A percentile compares a stretch with the other conserved stretches of the same genome.
Evolutionary conservation across 2,797 vertebrate genomes (phyloP).

Genomic region (Danio choprae): DNA sequence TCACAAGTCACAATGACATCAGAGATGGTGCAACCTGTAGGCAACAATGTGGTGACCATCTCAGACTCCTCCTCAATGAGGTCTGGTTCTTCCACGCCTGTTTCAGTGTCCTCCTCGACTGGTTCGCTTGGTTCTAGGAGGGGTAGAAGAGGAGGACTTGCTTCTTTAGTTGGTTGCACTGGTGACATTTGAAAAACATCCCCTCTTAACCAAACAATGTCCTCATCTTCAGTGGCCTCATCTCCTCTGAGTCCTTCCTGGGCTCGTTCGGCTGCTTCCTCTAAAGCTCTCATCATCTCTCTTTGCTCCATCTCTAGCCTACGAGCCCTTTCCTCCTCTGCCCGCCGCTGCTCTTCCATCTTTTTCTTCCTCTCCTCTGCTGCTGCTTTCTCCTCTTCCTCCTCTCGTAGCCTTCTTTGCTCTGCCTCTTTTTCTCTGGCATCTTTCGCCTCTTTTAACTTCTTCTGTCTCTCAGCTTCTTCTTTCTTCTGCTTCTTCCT

Average conservation of each 20-base stretch:
- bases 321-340: conserved; percentile 52
- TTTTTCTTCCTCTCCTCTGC: conserved; percentile 61
- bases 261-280: conserved; percentile 54
- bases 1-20: conserved; percentile 88
- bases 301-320: conserved; percentile 61
- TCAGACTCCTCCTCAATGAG: conserved; percentile 45
- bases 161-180: conserved; percentile 56
- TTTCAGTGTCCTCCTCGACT: not conserved
- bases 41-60: conserved; percentile 72
- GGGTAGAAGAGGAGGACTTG: conserved; percentile 61
- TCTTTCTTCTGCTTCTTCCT: conserved; percentile 65
- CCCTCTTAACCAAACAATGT: conserved; percentile 77
- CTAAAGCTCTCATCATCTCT: conserved; percentile 49
- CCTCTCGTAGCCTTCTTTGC: conserved; percentile 60
- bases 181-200: conserved; percentile 79
- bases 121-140: conserved; percentile 61
- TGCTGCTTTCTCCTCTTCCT: conserved; percentile 46
- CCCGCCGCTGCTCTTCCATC: conserved; percentile 57
- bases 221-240: conserved; percentile 50
- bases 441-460: conserved; percentile 54
- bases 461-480: conserved; percentile 58
- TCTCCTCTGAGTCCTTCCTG: conserved; percentile 50
- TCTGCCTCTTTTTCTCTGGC: conserved; percentile 46
- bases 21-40: conserved; percentile 83
- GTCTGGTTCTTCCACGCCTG: conserved; percentile 26